A percentile compares a stretch with the other conserved stretches of the same genome.
These are phyloP conservation scores for Callosobruchus maculatus DNA, from an alignment of 2,888 invertebrate species.

Conservation along the genomic window DNA sequence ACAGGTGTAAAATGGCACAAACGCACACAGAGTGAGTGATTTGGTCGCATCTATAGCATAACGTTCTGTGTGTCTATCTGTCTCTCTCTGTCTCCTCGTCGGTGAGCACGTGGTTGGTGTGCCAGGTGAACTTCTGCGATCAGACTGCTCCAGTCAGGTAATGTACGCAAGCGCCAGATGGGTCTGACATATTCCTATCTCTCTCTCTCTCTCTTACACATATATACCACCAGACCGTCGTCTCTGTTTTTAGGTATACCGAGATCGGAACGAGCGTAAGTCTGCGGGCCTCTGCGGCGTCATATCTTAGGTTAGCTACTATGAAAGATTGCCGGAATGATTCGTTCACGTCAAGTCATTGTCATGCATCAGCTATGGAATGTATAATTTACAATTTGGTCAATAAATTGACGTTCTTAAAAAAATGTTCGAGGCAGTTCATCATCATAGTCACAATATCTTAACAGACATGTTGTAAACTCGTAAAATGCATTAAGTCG, in stretches of 20 bases:
- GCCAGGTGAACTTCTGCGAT: background rate
- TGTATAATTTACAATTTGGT: too few relatives aligned
- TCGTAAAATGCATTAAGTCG: too few relatives aligned
- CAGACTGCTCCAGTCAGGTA: conserved; percentile 37
- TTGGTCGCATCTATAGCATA: background rate
- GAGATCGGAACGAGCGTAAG: background rate
- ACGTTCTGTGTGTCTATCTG: background rate
- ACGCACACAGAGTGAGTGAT: background rate
- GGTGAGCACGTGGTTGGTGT: too few relatives aligned
- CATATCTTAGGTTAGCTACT: background rate
- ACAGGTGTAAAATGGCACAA: conserved; percentile 39
- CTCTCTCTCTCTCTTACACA: background rate
- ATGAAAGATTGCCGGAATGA: background rate
- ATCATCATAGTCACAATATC: too few relatives aligned
- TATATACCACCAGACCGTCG: background rate
- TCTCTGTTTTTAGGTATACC: background rate
- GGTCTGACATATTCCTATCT: background rate
- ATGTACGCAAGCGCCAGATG: conserved; percentile 42
- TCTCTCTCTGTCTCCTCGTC: background rate
- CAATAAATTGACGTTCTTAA: too few relatives aligned
- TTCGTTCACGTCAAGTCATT: too few relatives aligned
- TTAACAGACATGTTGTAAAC: too few relatives aligned
- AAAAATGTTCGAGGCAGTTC: too few relatives aligned
- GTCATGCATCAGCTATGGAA: too few relatives aligned
- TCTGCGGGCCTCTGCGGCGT: background rate